Conservation (phyloP, 2,113 vertebrate species). For the Halichoerus grypus region DNA sequence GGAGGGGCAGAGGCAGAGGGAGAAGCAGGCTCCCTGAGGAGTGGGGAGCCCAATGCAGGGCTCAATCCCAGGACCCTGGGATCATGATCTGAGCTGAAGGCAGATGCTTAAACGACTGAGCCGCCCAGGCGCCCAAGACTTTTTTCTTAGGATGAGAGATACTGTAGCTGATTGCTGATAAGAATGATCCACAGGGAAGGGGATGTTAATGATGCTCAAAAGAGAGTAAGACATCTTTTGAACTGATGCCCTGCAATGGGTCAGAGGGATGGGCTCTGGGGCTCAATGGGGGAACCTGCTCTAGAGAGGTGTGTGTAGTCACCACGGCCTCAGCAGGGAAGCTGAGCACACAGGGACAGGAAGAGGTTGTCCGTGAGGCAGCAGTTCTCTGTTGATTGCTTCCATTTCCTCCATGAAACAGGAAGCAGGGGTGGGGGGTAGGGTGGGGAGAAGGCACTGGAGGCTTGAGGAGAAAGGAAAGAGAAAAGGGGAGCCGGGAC, state of each 20-base stretch:
- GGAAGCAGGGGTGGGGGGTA: not conserved
- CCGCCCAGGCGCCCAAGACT: not conserved
- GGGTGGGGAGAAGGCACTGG: not conserved
- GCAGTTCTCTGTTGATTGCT: not conserved
- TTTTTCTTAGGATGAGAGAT: not conserved
- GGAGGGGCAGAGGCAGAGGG: not conserved
- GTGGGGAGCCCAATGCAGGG: not conserved
- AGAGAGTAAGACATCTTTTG: not conserved
- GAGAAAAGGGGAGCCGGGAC: not conserved
- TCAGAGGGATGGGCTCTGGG: not conserved
- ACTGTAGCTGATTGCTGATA: not conserved
- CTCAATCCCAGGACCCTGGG: too few species aligned
- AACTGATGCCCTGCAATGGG: not conserved
- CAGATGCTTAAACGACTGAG: not conserved
- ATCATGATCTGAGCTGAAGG: not conserved
- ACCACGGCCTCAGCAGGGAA: not conserved
- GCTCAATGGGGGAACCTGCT: not conserved
- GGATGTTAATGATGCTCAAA: not conserved
- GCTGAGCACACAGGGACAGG: not conserved
- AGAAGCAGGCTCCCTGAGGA: not conserved
- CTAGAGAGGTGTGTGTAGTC: accelerated
- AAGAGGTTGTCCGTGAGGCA: not conserved
- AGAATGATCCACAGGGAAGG: not conserved
- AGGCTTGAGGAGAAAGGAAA: not conserved
- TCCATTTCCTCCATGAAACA: not conserved